These are phyloP conservation scores for Pangasianodon hypophthalmus DNA, from an alignment of 2,113 vertebrate genomes.

Conservation along the genomic window DNA sequence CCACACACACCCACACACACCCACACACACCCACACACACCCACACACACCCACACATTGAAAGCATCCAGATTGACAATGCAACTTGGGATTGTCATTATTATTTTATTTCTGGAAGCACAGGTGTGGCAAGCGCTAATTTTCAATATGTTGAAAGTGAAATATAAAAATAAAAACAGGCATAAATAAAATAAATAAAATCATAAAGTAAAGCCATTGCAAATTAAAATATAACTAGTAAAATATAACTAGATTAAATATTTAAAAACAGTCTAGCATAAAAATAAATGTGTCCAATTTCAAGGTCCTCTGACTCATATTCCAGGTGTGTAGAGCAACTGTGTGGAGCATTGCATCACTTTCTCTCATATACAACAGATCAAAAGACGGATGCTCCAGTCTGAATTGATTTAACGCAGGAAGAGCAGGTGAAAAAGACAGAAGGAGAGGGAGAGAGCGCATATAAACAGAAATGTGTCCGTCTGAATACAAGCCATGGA, in stretches of 20 bases:
- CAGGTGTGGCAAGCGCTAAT: neutral
- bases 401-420: neutral
- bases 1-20: neutral
- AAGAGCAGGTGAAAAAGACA: slow-evolving; percentile 11
- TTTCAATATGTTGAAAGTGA: neutral
- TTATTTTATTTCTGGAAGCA: neutral
- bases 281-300: neutral
- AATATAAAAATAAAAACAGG: neutral
- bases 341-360: slow-evolving; percentile 31
- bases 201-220: neutral
- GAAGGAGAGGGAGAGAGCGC: neutral
- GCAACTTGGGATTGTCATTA: slow-evolving; percentile 2
- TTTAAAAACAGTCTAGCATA: neutral
- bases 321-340: neutral
- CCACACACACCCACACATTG: neutral
- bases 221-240: neutral
- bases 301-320: slow-evolving; percentile 7
- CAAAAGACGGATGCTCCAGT: slow-evolving; percentile 24
- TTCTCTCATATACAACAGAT: slow-evolving; percentile 28
- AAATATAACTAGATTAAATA: too few relatives aligned
- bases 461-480: slow-evolving; percentile 1
- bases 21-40: neutral
- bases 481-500: slow-evolving; percentile 1
- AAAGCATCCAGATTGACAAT: slow-evolving; percentile 15
- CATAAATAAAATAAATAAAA: neutral